These are phyloP conservation scores for Cancer borealis DNA, from an alignment of 2,888 invertebrate species.

Conservation along the genomic window DNA sequence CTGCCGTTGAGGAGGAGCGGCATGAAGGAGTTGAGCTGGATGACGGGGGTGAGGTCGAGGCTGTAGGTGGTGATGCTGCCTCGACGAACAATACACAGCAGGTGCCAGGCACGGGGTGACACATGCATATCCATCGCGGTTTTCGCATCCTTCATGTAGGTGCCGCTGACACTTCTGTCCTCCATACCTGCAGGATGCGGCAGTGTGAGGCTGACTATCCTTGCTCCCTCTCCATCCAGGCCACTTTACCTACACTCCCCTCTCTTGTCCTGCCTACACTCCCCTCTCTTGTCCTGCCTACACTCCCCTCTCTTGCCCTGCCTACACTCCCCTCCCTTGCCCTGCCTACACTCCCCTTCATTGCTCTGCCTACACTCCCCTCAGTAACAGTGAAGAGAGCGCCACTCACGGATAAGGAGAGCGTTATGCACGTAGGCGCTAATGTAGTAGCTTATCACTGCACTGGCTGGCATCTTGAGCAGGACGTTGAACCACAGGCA, in stretches of 20 bases:
- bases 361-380: too few relatives aligned
- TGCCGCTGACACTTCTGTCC: background rate
- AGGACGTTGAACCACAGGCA: slow-evolving; percentile 47
- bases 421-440: slow-evolving; percentile 9
- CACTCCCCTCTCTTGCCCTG: too few relatives aligned
- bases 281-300: background rate
- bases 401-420: slow-evolving; percentile 28
- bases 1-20: slow-evolving; percentile 34
- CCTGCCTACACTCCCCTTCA: too few relatives aligned
- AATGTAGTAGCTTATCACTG: slow-evolving; percentile 43
- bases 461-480: slow-evolving; percentile 30
- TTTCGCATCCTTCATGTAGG: background rate
- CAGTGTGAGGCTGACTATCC: background rate
- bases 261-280: background rate
- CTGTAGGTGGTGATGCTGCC: background rate
- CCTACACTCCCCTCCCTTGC: too few relatives aligned
- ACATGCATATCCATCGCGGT: background rate
- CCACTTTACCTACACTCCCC: background rate
- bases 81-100: background rate
- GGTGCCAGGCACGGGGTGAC: background rate
- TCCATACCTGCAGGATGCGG: background rate
- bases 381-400: background rate
- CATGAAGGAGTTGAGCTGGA: too few relatives aligned
- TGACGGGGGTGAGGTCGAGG: background rate
- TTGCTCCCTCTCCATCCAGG: background rate